Evolutionary conservation across 2,888 invertebrate genomes (phyloP).

Genomic region (Dichetophora obliterata): DNA sequence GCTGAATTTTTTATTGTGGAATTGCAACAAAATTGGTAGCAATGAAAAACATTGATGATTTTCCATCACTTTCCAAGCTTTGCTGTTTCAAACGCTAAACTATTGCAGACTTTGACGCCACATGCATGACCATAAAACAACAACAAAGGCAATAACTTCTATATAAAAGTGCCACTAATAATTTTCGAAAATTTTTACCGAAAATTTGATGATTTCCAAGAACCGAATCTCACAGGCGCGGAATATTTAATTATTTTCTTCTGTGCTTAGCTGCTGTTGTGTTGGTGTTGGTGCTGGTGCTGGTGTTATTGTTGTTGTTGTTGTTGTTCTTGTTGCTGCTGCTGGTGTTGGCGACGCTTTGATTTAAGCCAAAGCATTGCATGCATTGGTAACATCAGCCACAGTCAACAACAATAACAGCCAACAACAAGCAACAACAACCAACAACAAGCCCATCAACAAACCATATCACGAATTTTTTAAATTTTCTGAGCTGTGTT

Average conservation of each 20-base stretch:
- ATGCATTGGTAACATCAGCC: conserved; percentile 20
- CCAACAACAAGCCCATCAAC: conserved; percentile 41
- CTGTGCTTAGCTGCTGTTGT: neutral
- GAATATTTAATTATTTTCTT: conserved; percentile 11
- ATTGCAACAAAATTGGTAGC: neutral
- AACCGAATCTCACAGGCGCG: conserved; percentile 4
- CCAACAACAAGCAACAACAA: conserved; percentile 41
- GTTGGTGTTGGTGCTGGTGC: neutral
- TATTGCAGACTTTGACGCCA: neutral
- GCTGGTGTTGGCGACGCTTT: neutral
- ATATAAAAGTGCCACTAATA: neutral
- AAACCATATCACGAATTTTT: conserved; percentile 37
- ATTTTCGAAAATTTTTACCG: conserved; percentile 24
- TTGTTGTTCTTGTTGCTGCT: neutral
- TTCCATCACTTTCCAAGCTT: neutral
- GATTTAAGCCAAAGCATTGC: conserved; percentile 6
- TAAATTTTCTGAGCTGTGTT: conserved; percentile 19
- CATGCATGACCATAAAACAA: neutral
- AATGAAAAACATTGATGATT: neutral
- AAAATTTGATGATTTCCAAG: conserved; percentile 21
- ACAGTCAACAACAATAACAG: neutral
- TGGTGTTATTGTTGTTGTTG: too few relatives aligned
- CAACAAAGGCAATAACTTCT: neutral
- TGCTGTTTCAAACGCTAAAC: neutral
- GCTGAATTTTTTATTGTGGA: neutral